Base-by-base conservation (phyloP, 2,888 invertebrate species). In the Sphaerophoria taeniata region DNA sequence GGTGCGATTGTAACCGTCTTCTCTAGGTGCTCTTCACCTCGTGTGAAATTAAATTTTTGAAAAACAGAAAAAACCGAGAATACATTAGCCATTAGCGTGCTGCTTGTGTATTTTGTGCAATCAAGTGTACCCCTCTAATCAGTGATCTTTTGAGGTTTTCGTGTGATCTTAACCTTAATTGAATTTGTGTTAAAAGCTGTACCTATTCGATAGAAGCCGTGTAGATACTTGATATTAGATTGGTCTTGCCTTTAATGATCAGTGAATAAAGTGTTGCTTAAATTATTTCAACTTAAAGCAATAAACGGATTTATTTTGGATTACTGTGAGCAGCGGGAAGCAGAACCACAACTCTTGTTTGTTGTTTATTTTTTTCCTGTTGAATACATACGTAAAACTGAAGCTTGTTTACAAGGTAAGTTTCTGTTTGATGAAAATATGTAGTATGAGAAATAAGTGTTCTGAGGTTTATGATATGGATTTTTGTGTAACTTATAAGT, bases 311-410 rank as follows among this genome's bases (percentile, higher is more conserved):
- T 79, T 7, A 31, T 75, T 51, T 43, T 67, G 79, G 84, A 84
- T 84, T 72, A 84, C 75, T 67, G 69, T 53, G 24, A 24, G 24
- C 79, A 71, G 60, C 70, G 60, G 75, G 55, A 71, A 49, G n/a
- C 45, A 72, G 49, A 43, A 72, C 73, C 75, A 84, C 80, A 80
- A 80, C 80, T 75, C 80, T 76, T 79, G 24, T 2, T 56, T 76
- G 9, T 39, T 43, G 43, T 74, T 45, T 63, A 34, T 2, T 56
- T 63, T 74, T 36, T 65, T 11, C 24, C 12, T 65, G 65, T 76
- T 80, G 84, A 80, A 85, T 85, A 80, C 72, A 53, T 60, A 43
- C 74, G 11, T 16, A 11, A 16, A 24, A 55, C 49, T 65, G 12
- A 65, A 80, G 72, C 84, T 36, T 61, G 51, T 80, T 72, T 71